These are phyloP conservation scores for Lophotriccus pileatus DNA, from an alignment of 2,797 vertebrate species.

Conservation along the genomic window DNA sequence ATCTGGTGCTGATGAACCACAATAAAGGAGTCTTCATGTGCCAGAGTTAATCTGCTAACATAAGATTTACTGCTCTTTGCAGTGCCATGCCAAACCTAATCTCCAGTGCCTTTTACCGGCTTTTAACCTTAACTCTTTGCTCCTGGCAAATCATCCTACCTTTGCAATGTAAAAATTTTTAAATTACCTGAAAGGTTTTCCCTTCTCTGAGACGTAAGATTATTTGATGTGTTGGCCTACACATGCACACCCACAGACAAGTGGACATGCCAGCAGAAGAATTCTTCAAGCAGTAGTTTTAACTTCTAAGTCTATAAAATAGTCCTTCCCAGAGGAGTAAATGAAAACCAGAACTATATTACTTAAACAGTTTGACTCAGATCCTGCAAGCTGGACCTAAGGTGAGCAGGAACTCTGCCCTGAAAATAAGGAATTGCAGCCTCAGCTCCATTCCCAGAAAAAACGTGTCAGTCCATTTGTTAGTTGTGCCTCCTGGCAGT, in stretches of 20 bases:
- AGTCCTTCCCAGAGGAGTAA: not conserved
- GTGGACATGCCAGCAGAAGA: not conserved
- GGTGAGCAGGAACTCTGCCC: not conserved
- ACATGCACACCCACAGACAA: not conserved
- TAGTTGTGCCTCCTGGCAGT: not conserved
- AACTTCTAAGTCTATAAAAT: not conserved
- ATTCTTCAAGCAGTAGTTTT: not conserved
- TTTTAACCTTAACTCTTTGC: constrained; percentile 5
- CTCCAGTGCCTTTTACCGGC: not conserved
- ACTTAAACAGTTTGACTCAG: not conserved
- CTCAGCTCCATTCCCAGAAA: not conserved
- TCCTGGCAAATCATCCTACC: not conserved
- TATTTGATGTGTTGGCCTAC: not conserved
- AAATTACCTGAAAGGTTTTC: not conserved
- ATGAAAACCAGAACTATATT: not conserved
- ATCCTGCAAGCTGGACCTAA: not conserved
- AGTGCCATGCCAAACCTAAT: not conserved
- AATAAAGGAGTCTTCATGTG: constrained; percentile 39
- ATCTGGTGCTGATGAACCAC: constrained; percentile 29
- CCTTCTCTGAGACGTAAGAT: not conserved
- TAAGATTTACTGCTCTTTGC: constrained; percentile 37
- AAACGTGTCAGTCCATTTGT: not conserved
- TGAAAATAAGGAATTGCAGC: not conserved
- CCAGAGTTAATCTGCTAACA: constrained; percentile 15
- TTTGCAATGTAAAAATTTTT: not conserved